Evolutionary conservation across 30 jellyfish, hydroid and myxozoan genomes (phyloP), one percentile per base, ranked within the genome.

Genomic region (Chironex yamaguchii): DNA sequence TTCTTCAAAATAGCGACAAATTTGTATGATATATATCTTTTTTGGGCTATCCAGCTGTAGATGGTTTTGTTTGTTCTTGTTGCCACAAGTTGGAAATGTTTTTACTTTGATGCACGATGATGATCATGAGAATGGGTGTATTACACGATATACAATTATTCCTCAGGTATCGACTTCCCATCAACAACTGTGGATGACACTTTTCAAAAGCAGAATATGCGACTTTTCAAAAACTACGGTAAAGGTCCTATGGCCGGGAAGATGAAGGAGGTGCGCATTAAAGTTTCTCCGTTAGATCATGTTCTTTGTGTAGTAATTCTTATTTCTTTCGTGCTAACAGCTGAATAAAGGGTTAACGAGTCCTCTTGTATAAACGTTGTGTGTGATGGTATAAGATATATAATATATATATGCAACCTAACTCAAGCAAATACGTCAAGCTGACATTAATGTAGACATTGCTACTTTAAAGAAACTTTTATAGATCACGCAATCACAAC

Each of bases 101-200:
- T 42, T 9, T 9, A 17, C 17, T 6, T 24, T 13, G 9, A 22
- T 9, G 4, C 22, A n/a, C 11, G 26, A 13, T 58, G 22, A 58
- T 58, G 24, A n/a, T 22, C 11, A 58, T 58, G 24, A 11, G 26
- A n/a, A 58, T 58, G 32, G 29, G 29, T n/a, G 4, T 20, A 1
- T 32, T 32, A 2, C 9, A 24, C 23, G 4, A 24, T 3, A 23
- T 0, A 13, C 17, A 30, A 0, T n/a, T 73, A 12, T 26, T 35
- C 24, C 20, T 50, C 86, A 88, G 96, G 96, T 20, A 36, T 93
- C 21, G 93, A 88, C 65, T 67, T 86, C 1, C 82, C 93, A 24
- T 75, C 92, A 42, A 87, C 97, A 34, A 85, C 96, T 3, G 49
- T 87, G 17, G 98, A 93, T 64, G 98, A 93, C 52, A 63, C 25